Conservation (phyloP, 2,797 vertebrate species). For the Streptopelia turtur region DNA sequence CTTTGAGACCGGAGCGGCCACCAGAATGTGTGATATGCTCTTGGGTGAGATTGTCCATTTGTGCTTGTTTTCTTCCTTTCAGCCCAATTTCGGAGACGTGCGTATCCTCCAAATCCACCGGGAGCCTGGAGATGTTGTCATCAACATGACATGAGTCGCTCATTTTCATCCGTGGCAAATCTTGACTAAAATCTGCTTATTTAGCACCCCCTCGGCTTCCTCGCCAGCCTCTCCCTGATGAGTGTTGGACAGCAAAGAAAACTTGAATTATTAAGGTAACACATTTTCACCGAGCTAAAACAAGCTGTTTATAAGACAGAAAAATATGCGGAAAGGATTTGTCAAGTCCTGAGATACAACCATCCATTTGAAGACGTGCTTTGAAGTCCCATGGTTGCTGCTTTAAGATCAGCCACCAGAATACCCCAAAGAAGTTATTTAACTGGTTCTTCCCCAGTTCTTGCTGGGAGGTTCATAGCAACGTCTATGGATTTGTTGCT, state of each 20-base stretch:
- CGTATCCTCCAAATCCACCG: not conserved
- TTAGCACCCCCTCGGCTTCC: not conserved
- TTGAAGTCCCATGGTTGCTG: not conserved
- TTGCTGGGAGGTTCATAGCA: not conserved
- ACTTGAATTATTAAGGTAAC: not conserved
- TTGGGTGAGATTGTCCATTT: fast-evolving
- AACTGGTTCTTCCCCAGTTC: not conserved
- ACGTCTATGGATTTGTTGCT: not conserved
- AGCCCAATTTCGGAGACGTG: not conserved
- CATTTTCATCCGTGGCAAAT: fast-evolving
- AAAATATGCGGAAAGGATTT: not conserved
- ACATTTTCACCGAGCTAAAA: not conserved
- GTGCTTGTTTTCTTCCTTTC: not conserved
- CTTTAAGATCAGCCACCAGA: too few species aligned
- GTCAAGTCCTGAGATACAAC: not conserved
- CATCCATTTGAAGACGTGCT: not conserved
- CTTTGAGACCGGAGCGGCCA: not conserved
- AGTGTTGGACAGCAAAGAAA: not conserved
- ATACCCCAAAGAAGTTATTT: not conserved
- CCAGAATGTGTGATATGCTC: fast-evolving
- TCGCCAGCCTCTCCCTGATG: not conserved
- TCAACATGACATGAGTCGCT: fast-evolving
- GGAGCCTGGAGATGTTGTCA: not conserved
- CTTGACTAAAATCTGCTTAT: not conserved
- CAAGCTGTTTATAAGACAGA: not conserved